Base-by-base conservation (phyloP, 1,140 invertebrate species). In the Cotesia chilonis region DNA sequence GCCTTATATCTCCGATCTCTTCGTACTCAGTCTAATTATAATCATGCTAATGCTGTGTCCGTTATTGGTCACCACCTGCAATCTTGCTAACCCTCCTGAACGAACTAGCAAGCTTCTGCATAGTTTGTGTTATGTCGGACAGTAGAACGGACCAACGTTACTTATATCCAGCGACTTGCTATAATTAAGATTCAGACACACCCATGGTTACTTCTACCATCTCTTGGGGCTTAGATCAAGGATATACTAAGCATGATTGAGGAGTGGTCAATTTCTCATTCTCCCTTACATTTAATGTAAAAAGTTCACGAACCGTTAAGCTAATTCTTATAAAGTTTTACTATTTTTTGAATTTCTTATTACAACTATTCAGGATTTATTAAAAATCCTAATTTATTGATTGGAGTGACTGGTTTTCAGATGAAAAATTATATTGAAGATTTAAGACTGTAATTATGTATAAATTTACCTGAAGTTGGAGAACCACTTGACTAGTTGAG, bases 401-500 rank as follows among this genome's bases (percentile, higher is more conserved):
- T 28, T 2, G 51, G 47, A 38, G 67, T 71, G 57, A 10, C 7
- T 7, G 47, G 1, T n/a, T 10, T 52, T 52, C 3, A 2, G 47
- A 52, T 4, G 1, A 7, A 52, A 52, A 10, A 10, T 52, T 52
- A 52, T 52, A 3, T 52, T 52, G n/a, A 52, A 52, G 1, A 1
- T 2, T 52, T 52, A 2, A 17, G 12, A 10, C 20, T 55, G 12
- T 55, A 55, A 55, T 17, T 55, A 7, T 28, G 3, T 28, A 14
- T 14, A 55, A 51, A 92, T 94, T 95, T 88, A 98, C 97, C 97
- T 92, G 89, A 99, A 99, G 87, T 99, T 99, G 83, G 97, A 99
- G 92, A 99, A 99, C 98, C 98, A 99, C 89, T 99, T 99, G 90
- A 99, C 98, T 83, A 99, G 93, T 90, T 99, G 98, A 80, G 98